A percentile compares a stretch with the other conserved stretches of the same genome.
Evolutionary conservation across 2,113 vertebrate genomes (phyloP).

Genomic region (Mesitornis unicolor): DNA sequence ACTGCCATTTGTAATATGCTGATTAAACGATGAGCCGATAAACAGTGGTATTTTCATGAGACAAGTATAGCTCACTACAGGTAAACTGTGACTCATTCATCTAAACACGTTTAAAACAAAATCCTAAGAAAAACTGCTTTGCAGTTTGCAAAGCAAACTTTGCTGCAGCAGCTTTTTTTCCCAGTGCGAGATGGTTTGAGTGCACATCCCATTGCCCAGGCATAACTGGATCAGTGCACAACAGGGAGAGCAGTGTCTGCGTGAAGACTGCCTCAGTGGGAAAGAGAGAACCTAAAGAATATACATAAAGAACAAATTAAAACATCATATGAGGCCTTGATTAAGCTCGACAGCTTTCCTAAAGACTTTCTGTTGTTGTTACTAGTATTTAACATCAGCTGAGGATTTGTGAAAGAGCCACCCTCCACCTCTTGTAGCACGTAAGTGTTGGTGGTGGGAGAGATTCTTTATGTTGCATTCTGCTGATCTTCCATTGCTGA

Average conservation of each 20-base stretch:
- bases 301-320: conserved; percentile 7
- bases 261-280: neutral
- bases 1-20: neutral
- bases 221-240: neutral
- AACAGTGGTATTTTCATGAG: neutral
- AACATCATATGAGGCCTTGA: neutral
- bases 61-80: neutral
- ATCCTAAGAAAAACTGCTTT: neutral
- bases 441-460: neutral
- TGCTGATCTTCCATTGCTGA: neutral
- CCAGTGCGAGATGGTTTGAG: neutral
- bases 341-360: neutral
- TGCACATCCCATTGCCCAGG: neutral
- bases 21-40: neutral
- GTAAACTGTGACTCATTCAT: neutral
- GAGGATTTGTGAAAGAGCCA: neutral
- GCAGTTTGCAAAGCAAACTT: too few species aligned
- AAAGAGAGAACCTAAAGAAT: neutral
- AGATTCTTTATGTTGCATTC: neutral
- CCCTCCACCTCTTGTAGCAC: neutral
- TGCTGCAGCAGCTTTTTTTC: neutral
- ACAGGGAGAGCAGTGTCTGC: neutral
- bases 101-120: neutral
- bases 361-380: neutral
- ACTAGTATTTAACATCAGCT: neutral